phyloP scores from a whole-genome alignment of 1,140 invertebrate species.

The Belonocnema kinseyi region DNA sequence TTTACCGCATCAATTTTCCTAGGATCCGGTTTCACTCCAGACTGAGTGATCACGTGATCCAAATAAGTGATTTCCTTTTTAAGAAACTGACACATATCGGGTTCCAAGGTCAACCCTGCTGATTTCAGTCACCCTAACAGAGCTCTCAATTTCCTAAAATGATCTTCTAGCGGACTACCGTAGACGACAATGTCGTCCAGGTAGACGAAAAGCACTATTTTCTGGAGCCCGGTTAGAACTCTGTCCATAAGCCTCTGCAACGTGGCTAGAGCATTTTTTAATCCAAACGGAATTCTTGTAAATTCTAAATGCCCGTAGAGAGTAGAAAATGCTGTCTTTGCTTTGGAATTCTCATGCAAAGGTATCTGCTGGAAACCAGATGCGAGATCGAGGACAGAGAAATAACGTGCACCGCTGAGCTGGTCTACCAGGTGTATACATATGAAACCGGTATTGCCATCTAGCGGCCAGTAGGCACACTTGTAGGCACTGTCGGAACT shows the following conservation, averaged over 20 bases:
- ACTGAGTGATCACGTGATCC: too few species aligned
- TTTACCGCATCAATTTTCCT: too few species aligned
- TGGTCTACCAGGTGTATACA: too few species aligned
- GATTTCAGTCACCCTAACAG: conserved; percentile 33
- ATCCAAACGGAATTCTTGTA: too few species aligned
- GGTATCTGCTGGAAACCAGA: too few species aligned
- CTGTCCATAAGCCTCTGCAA: conserved; percentile 31
- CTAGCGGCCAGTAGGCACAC: too few species aligned
- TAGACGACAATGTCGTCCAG: conserved; percentile 45
- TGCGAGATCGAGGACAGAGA: too few species aligned
- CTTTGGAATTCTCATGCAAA: not conserved
- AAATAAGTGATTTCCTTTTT: too few species aligned
- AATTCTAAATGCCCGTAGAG: not conserved
- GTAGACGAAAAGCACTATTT: conserved; percentile 40
- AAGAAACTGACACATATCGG: conserved; percentile 57
- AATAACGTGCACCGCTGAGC: too few species aligned
- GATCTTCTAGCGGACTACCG: conserved; percentile 27
- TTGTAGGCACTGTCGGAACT: too few species aligned
- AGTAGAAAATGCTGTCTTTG: conserved; percentile 8
- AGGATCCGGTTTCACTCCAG: too few species aligned
- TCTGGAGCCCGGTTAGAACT: conserved; percentile 32
- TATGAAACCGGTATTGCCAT: too few species aligned
- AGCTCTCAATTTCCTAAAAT: conserved; percentile 25
- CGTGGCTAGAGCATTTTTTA: not conserved
- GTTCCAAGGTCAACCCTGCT: conserved; percentile 54